A percentile compares a stretch with the other conserved stretches of the same genome.
These are phyloP conservation scores for Misgurnus anguillicaudatus DNA, from an alignment of 2,113 vertebrate genomes.

Conservation along the genomic window DNA sequence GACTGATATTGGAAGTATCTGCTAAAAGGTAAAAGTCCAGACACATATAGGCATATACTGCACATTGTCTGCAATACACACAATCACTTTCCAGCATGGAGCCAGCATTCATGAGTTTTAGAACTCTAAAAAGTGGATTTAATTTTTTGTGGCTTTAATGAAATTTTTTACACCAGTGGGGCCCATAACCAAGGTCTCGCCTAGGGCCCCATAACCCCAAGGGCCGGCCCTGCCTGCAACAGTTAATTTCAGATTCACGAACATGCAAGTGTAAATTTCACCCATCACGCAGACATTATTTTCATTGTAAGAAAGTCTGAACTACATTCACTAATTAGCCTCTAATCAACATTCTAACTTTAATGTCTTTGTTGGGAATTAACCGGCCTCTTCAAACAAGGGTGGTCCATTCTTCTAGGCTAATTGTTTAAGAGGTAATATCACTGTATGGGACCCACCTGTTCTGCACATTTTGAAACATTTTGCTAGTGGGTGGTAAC, in stretches of 20 bases:
- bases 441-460: conserved; percentile 14
- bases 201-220: no score
- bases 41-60: no score
- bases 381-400: conserved; percentile 39
- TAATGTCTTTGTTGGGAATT: conserved; percentile 39
- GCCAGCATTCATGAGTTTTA: no score
- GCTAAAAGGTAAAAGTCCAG: no score
- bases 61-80: no score
- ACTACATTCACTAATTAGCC: conserved; percentile 26
- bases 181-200: no score
- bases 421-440: conserved; percentile 34
- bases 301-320: neutral
- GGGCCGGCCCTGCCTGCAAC: no score
- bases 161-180: no score
- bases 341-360: conserved; percentile 27
- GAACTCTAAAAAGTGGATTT: no score
- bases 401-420: conserved; percentile 34
- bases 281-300: neutral
- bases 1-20: no score
- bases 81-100: no score
- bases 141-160: no score
- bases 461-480: conserved; percentile 19
- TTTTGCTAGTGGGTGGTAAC: neutral
- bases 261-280: neutral
- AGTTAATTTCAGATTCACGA: neutral